Base-by-base conservation (phyloP, 92 coral and sea anemone species). In the Phymanthus crucifer region DNA sequence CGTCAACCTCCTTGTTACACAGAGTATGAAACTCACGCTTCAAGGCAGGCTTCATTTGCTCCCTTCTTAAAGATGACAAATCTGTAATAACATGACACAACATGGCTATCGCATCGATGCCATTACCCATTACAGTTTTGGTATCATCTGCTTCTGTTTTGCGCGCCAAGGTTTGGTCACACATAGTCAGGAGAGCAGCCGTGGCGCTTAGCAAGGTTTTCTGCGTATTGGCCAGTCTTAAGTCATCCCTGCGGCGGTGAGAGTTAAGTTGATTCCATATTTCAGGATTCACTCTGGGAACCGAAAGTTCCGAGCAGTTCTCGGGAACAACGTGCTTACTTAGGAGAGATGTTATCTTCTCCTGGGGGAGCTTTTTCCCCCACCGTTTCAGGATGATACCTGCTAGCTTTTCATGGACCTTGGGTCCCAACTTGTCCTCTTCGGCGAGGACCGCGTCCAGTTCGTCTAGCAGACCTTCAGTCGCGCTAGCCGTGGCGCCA, bases 11-110 rank as follows among this genome's bases (percentile, higher is more conserved):
- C 6, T 78, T 37, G n/a, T 83, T 29, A 29, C 87, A 87, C 45
- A 87, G 78, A 54, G 84, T 56, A 38, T 69, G 78, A 70, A 37
- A 77, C 11, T 87, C 90, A 12, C 84, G 68, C 70, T 74, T 75
- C 32, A 86, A 58, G 36, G 83, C 73, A 32, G 86, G 90, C 78
- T 77, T 87, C 46, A 87, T 36, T 48, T 87, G 77, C 21, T 78
- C 90, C 65, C 80, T 66, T 46, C 87, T 54, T 69, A 81, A 37
- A 61, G 32, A 24, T 32, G 83, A 81, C 36, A 81, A 2, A 17
- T 86, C 86, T 27, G 71, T 26, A 16, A 61, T 32, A 26, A 79
- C 79, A 13, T 83, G 75, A 35, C 81, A 72, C 66, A 83, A 34
- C 5, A 83, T 37, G n/a, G 82, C 81, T 40, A 82, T 47, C 24